Evolutionary conservation across 2,113 vertebrate genomes (phyloP).

Genomic region (Litocranius walleri): DNA sequence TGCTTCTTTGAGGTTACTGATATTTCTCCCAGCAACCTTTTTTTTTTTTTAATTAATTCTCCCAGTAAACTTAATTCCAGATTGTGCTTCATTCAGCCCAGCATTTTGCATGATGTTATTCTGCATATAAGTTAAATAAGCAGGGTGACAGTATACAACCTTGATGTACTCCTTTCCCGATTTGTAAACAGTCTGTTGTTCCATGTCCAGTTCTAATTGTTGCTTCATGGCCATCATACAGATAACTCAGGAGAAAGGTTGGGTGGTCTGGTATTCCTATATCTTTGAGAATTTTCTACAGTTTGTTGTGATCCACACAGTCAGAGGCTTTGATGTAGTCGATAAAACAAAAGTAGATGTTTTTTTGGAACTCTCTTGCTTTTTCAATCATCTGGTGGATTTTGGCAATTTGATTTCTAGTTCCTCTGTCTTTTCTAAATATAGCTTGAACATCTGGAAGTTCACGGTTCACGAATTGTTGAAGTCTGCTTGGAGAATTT

Average conservation of each 20-base stretch:
- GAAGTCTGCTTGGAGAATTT: not conserved
- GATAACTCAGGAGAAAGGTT: not conserved
- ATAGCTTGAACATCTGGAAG: not conserved
- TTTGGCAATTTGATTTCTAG: not conserved
- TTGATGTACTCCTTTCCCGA: not conserved
- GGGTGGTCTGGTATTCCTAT: not conserved
- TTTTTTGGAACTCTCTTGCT: not conserved
- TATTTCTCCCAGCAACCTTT: not conserved
- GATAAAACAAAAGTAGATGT: not conserved
- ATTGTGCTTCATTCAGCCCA: not conserved
- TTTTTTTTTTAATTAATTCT: not conserved
- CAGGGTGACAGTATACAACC: not conserved
- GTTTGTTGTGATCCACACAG: not conserved
- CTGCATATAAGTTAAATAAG: not conserved
- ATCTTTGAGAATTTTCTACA: not conserved
- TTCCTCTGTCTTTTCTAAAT: not conserved
- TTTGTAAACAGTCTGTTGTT: not conserved
- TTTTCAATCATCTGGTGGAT: not conserved
- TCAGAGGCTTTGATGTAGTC: not conserved
- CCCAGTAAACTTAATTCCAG: not conserved
- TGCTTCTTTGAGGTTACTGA: not conserved
- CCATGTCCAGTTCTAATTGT: not conserved
- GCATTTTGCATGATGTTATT: not conserved
- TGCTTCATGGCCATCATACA: not conserved
- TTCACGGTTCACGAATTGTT: fast-evolving